A percentile compares a stretch with the other conserved stretches of the same genome.
Evolutionary conservation across 2,113 vertebrate genomes (phyloP).

Genomic region (Nannospalax galili): DNA sequence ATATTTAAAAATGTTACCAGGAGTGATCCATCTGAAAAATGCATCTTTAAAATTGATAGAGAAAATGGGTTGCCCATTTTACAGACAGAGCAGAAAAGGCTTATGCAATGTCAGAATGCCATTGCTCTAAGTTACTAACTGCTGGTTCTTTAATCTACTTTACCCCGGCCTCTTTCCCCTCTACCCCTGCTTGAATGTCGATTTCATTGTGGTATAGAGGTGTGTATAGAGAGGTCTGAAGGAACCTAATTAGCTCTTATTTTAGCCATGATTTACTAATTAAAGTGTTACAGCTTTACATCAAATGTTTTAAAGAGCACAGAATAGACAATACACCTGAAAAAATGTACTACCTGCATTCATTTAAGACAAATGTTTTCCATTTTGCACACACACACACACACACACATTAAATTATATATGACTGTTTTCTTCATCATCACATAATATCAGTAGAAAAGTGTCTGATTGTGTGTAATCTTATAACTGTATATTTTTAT

Average conservation of each 20-base stretch:
- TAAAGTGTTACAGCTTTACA: background rate
- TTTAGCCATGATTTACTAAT: slow-evolving; percentile 31
- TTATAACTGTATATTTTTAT: background rate
- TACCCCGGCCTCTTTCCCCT: background rate
- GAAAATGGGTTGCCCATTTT: slow-evolving; percentile 40
- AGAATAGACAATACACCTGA: background rate
- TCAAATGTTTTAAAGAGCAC: background rate
- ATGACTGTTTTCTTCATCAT: slow-evolving; percentile 9
- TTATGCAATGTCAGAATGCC: background rate
- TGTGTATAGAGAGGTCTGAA: background rate
- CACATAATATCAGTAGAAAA: slow-evolving; percentile 9
- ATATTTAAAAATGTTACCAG: background rate
- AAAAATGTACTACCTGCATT: background rate
- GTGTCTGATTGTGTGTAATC: background rate
- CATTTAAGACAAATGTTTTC: background rate
- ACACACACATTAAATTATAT: background rate
- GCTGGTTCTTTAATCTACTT: background rate
- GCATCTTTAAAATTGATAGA: background rate
- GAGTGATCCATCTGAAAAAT: background rate
- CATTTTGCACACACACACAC: background rate
- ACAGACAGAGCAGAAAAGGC: background rate
- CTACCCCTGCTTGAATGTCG: background rate
- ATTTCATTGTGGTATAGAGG: background rate
- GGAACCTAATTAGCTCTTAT: background rate
- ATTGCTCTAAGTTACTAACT: background rate